Percentiles rank a stretch among this genome's conserved stretches.
Evolutionary conservation across 2,113 vertebrate species (phyloP).

Genomic region (Alethe diademata): DNA sequence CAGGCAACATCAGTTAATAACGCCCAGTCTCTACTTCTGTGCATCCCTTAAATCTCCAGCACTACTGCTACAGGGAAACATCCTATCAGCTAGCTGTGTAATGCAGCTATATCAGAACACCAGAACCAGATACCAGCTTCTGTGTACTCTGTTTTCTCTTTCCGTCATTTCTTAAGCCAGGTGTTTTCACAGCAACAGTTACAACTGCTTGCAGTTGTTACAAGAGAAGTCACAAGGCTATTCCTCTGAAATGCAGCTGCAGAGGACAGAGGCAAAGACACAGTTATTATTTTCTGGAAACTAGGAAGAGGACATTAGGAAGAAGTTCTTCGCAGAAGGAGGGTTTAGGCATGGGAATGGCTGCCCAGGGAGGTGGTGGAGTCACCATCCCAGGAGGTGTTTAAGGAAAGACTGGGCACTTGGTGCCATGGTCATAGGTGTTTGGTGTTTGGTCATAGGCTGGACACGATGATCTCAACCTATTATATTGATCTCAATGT

Average conservation of each 20-base stretch:
- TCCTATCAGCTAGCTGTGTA: not conserved
- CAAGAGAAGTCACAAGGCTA: not conserved
- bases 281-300: not conserved
- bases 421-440: not conserved
- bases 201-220: not conserved
- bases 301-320: not conserved
- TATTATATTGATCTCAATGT: too few relatives aligned
- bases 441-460: not conserved
- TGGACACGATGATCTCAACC: not conserved
- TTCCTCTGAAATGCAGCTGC: not conserved
- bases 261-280: not conserved
- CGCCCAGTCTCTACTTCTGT: not conserved
- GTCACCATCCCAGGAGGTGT: not conserved
- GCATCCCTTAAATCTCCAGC: not conserved
- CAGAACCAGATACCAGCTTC: not conserved
- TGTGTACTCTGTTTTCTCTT: not conserved
- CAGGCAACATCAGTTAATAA: not conserved
- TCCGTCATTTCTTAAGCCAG: not conserved
- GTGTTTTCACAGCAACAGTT: not conserved
- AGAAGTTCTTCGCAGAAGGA: not conserved
- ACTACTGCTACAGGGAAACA: not conserved
- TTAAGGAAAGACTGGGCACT: not conserved
- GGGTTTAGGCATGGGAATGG: not conserved
- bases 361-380: not conserved
- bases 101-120: not conserved